Base-by-base conservation (phyloP, 2,113 vertebrate genomes). In the Cricetomys ansorgei region DNA sequence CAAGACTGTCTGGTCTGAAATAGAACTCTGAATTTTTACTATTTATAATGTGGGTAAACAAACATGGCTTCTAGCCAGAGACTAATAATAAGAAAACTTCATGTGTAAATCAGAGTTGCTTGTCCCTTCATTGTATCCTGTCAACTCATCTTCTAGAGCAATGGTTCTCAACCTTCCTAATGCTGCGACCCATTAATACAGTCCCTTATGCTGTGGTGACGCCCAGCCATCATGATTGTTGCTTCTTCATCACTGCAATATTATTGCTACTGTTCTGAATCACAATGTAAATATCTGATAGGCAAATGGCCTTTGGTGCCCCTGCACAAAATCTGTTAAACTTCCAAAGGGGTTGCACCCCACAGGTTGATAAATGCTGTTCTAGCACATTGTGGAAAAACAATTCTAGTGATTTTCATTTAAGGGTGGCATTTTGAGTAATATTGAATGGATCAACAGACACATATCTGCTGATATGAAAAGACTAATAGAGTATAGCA, bases 41-140 rank as follows among this genome's bases (percentile, higher is more conserved):
- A 86, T 70, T 96, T 96, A 79, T 84, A 93, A 95, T 16, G 21
- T 43, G 3, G 73, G 50, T 62, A 94, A 92, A 13, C 70, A 94
- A 91, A 87, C 23, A 37, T 34, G 62, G 43, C n/a, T 73, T 88
- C 48, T 88, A 50, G 29, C 53, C 65, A 92, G 80, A 88, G 31
- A 31, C 17, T 76, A 75, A 73, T 64, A 65, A 94, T 29, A 70
- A 2, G 31, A 87, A 64, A 16, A 40, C 11, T 67, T 64, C 19
- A 76, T n/a, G 19, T 80, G 16, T 64, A 85, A 81, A 31, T 64
- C 23, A 72, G 29, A 91, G n/a, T 16, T 72, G 27, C 3, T 27
- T 72, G 85, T 17, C 7, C 37, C 72, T 40, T 23, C 17, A 69
- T 6, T 0, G n/a, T 70, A 48, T 1, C 31, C 7, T 72, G 59